Evolutionary conservation across 2,888 invertebrate species (phyloP).

Genomic region (Adineta ricciae): DNA sequence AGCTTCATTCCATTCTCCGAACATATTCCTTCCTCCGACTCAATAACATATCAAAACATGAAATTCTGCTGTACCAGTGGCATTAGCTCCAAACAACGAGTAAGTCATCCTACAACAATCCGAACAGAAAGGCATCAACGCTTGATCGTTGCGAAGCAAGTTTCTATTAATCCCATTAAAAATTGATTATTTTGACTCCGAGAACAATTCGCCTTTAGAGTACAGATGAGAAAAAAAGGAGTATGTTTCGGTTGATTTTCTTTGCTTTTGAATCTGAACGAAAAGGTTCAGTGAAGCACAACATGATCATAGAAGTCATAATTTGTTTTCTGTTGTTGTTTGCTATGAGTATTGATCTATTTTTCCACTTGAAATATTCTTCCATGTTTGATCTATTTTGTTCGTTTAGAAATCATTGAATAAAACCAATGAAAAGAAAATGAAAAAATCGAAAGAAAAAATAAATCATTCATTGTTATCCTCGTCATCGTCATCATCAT

Average conservation of each 20-base stretch:
- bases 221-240: not conserved
- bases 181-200: not conserved
- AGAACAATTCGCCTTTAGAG: not conserved
- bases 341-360: not conserved
- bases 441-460: not conserved
- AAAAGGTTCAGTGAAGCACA: not conserved
- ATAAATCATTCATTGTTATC: not conserved
- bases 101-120: not conserved
- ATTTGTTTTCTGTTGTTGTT: conserved; percentile 9
- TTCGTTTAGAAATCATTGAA: conserved; percentile 5
- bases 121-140: too few species aligned
- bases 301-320: conserved; percentile 7
- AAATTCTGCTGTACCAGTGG: not conserved
- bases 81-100: not conserved
- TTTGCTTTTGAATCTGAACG: not conserved
- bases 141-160: too few species aligned
- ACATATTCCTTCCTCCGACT: not conserved
- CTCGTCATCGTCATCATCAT: not conserved
- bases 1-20: not conserved
- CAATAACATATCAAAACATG: too few species aligned
- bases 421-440: conserved; percentile 10
- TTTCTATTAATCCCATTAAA: not conserved
- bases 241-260: not conserved
- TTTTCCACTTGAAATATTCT: conserved; percentile 5
- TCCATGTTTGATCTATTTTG: not conserved